A percentile compares a stretch with the other conserved stretches of the same genome.
Conservation (phyloP, 2,888 invertebrate genomes). For the Acleris cristana region DNA sequence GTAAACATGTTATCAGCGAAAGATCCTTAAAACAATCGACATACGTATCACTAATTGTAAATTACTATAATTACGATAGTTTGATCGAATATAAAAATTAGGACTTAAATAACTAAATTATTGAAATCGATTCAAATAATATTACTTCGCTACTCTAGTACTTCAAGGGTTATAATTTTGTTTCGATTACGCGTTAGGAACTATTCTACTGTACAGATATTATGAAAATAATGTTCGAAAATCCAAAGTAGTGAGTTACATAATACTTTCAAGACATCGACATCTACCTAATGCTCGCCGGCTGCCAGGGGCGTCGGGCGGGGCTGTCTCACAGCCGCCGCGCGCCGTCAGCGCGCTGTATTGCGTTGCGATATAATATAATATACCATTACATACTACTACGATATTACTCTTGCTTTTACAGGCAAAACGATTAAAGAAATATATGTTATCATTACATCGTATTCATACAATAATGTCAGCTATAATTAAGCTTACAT, state of each 20-base stretch:
- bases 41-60: constrained; percentile 58
- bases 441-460: constrained; percentile 66
- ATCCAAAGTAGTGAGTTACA: constrained; percentile 55
- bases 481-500: constrained; percentile 71
- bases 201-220: constrained; percentile 81
- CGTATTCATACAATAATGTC: constrained; percentile 57
- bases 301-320: constrained; percentile 37
- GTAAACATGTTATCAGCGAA: constrained; percentile 58
- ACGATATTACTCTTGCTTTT: constrained; percentile 67
- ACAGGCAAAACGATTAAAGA: constrained; percentile 73
- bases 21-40: constrained; percentile 59
- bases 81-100: constrained; percentile 66
- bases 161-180: constrained; percentile 76
- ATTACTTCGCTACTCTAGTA: constrained; percentile 69
- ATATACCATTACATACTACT: constrained; percentile 49
- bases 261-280: constrained; percentile 56
- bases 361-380: constrained; percentile 50
- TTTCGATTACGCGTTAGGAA: constrained; percentile 81
- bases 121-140: constrained; percentile 59
- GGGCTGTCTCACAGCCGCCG: constrained; percentile 65
- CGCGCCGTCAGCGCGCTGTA: constrained; percentile 62
- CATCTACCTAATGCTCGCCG: constrained; percentile 42
- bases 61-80: constrained; percentile 62
- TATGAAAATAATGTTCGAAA: constrained; percentile 63
- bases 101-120: constrained; percentile 58